Conservation (phyloP, 2,113 vertebrate species). For the Emberiza fucata region DNA sequence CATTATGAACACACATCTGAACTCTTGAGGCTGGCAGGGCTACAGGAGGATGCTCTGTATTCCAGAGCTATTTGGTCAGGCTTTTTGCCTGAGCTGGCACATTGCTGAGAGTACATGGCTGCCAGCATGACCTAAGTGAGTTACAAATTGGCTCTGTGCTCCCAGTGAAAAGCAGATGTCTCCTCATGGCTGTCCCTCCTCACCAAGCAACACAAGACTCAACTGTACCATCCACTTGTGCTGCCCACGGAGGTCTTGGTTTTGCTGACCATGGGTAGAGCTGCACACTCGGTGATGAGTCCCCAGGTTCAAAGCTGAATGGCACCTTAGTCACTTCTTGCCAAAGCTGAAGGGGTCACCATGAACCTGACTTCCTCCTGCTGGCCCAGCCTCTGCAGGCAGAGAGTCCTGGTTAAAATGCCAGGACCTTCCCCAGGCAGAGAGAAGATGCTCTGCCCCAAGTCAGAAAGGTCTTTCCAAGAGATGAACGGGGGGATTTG, state of each 20-base stretch:
- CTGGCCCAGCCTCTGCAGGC: background rate
- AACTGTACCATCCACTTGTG: rapidly evolving
- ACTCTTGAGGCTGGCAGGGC: background rate
- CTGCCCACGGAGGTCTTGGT: rapidly evolving
- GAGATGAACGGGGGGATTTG: background rate
- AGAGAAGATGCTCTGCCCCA: background rate
- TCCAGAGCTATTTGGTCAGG: background rate
- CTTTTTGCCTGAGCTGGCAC: background rate
- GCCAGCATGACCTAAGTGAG: background rate
- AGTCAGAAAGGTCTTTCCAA: background rate
- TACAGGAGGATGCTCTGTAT: background rate
- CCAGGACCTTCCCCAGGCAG: background rate
- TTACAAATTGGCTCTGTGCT: background rate
- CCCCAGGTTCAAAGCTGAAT: background rate
- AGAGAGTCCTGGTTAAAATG: rapidly evolving
- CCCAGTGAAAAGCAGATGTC: background rate
- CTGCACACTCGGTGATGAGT: background rate
- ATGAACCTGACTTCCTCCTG: rapidly evolving
- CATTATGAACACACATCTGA: background rate
- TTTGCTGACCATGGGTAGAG: background rate
- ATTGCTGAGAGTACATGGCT: background rate
- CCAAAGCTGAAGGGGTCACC: background rate
- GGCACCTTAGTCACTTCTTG: background rate
- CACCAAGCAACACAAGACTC: background rate
- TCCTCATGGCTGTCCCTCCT: background rate